phyloP scores from a whole-genome alignment of 2,888 invertebrate species.

The Aphodius granarius region DNA sequence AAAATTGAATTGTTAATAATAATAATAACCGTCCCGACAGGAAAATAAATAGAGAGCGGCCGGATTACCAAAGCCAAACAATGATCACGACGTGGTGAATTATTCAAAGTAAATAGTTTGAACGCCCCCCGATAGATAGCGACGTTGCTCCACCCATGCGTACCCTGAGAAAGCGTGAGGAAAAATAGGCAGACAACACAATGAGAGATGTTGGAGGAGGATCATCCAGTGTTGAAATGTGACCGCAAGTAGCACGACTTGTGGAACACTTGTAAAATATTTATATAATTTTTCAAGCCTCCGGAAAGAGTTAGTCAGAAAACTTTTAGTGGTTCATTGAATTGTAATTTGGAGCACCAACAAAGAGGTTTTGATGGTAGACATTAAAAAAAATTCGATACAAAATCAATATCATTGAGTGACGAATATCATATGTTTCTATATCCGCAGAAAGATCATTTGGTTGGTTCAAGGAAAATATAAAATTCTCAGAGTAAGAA shows the following conservation, averaged over 20 bases:
- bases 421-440: too few relatives aligned
- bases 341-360: too few relatives aligned
- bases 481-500: too few relatives aligned
- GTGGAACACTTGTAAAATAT: background rate
- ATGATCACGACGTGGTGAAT: conserved; percentile 10
- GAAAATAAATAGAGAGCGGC: conserved; percentile 16
- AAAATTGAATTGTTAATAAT: conserved; percentile 27
- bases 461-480: too few relatives aligned
- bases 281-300: background rate
- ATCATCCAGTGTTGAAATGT: background rate
- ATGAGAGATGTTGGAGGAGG: background rate
- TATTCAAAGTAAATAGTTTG: conserved; percentile 1
- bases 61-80: conserved; percentile 17
- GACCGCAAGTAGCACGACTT: background rate
- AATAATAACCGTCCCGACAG: conserved; percentile 18
- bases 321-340: background rate
- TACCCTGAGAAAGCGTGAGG: background rate
- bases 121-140: background rate
- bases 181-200: background rate
- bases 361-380: too few relatives aligned
- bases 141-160: background rate
- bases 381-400: too few relatives aligned
- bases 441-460: too few relatives aligned
- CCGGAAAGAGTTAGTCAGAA: background rate
- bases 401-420: too few relatives aligned